phyloP scores from a whole-genome alignment of 2,888 invertebrate species.

The Drosophila mettleri region DNA sequence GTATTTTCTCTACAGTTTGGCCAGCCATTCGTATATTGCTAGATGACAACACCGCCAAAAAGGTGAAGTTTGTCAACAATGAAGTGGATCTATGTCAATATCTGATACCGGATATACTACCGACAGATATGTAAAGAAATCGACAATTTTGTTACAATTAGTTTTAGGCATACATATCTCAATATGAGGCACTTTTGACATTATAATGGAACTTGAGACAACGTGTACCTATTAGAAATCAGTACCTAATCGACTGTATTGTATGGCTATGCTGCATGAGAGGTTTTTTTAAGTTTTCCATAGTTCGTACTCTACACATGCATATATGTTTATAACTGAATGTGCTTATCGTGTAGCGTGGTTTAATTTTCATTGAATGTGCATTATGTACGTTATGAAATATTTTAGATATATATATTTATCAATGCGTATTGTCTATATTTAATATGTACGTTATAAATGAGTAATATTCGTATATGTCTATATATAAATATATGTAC shows the following conservation, averaged over 20 bases:
- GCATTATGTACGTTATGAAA: conserved; percentile 48
- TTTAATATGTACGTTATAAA: conserved; percentile 35
- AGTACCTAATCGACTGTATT: conserved; percentile 69
- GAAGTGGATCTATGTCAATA: conserved; percentile 90
- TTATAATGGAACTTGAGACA: conserved; percentile 38
- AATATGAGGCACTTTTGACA: conserved; percentile 50
- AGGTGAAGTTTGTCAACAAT: conserved; percentile 90
- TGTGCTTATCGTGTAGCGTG: conserved; percentile 55
- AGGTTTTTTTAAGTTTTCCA: conserved; percentile 47
- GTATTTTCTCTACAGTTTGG: conserved; percentile 92
- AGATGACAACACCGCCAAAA: conserved; percentile 91
- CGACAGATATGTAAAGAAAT: conserved; percentile 87
- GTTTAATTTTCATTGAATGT: conserved; percentile 58
- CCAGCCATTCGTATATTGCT: conserved; percentile 91
- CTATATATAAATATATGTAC: conserved; percentile 33
- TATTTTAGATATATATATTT: conserved; percentile 71
- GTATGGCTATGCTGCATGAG: conserved; percentile 26
- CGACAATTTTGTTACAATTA: conserved; percentile 36
- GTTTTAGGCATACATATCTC: conserved; percentile 67
- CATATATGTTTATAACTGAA: conserved; percentile 53
- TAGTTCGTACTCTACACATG: conserved; percentile 48
- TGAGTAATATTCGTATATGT: conserved; percentile 44
- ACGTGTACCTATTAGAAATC: conserved; percentile 64
- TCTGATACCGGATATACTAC: conserved; percentile 92
- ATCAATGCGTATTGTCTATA: conserved; percentile 52